A percentile compares a stretch with the other conserved stretches of the same genome.
phyloP scores from a whole-genome alignment of 1,140 invertebrate species.

The Scaptomyza montana region DNA sequence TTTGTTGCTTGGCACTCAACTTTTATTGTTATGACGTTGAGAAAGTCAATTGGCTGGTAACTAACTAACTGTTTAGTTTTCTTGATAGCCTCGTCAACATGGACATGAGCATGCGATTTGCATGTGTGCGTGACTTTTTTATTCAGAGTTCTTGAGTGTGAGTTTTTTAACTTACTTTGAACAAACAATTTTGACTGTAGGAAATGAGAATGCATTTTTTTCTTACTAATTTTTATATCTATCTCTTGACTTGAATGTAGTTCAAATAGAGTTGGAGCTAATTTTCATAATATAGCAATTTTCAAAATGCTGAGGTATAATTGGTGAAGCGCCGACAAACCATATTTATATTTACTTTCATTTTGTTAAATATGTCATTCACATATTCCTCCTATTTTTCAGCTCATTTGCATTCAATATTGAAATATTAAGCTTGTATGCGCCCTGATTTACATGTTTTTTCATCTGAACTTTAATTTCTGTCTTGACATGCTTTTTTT shows the following conservation, averaged over 20 bases:
- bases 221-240: neutral
- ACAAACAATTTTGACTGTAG: neutral
- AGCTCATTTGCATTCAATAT: conserved; percentile 68
- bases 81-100: conserved; percentile 43
- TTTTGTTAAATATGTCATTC: no score
- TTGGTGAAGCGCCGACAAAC: no score
- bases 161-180: neutral
- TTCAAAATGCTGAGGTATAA: no score
- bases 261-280: no score
- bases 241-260: no score
- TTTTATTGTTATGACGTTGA: conserved; percentile 74
- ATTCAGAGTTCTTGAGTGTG: neutral
- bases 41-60: conserved; percentile 46
- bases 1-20: conserved; percentile 55
- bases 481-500: neutral
- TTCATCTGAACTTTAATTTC: conserved; percentile 18
- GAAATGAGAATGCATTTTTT: neutral
- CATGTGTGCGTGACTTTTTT: neutral
- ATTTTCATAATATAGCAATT: no score
- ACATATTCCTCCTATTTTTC: conserved; percentile 23
- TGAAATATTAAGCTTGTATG: conserved; percentile 45
- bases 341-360: no score
- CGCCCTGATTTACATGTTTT: neutral
- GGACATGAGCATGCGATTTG: conserved; percentile 20
- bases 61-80: conserved; percentile 69